Base-by-base conservation (phyloP, 2,113 vertebrate genomes). In the Brienomyrus brachyistius region DNA sequence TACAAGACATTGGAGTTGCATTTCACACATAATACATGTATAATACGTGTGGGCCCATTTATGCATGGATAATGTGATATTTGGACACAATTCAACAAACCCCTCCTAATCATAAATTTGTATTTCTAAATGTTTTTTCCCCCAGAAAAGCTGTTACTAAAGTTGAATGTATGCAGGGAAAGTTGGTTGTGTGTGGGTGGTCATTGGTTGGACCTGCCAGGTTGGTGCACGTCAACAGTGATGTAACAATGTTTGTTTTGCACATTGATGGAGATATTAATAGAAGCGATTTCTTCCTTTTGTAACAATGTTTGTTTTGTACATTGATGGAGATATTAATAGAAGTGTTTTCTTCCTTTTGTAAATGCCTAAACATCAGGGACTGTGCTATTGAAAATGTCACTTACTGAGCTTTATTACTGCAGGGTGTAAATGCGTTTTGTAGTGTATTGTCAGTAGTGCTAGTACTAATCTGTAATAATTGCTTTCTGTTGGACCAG, bases 391-490 rank as follows among this genome's bases (percentile, higher is more conserved):
- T 5, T 80, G 35, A 80, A 80, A 80, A 19, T 43, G 74, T 80
- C 35, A 4, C 4, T 43, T 43, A 43, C 35, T 35, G 31, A 80
- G 35, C 35, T 43, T 80, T 80, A 19, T 80, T 40, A 43, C 62
- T 70, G 27, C 10, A 31, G 62, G n/a, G 27, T 70, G 62, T 80
- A 43, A 80, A 80, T 43, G 74, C 11, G 15, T 35, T 80, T 17
- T 80, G 35, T 43, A 5, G 35, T 80, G 35, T 21, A 70, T 66
- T 66, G 70, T 77, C 74, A 43, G 74, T 80, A 43, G 74, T 40
- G 35, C 74, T 80, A 19, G 74, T 80, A 80, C 74, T 43, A 80
- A 80, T 80, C 74, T 80, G 31, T 80, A 80, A 80, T 80, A 80
- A 80, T 80, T 5, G 31, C 6, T 80, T 80, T 43, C 35, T 43